These are phyloP conservation scores for Globia sparganii DNA, from an alignment of 2,888 invertebrate species.

Conservation along the genomic window DNA sequence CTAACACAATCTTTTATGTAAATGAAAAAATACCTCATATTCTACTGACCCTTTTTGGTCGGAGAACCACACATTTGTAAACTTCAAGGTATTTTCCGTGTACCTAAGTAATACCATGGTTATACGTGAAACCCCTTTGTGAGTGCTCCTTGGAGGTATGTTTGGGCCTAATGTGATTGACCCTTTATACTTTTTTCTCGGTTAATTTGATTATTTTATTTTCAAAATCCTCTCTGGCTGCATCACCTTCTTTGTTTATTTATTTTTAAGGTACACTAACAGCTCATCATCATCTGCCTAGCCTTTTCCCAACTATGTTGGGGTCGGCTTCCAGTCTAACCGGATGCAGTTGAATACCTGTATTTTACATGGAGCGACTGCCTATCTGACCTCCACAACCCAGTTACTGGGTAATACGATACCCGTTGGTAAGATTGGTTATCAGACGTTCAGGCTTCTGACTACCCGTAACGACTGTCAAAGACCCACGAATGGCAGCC, in stretches of 20 bases:
- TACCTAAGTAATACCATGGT: conserved; percentile 49
- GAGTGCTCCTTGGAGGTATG: conserved; percentile 27
- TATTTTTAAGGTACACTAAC: not conserved
- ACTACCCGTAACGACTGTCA: too few species aligned
- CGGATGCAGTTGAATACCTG: too few species aligned
- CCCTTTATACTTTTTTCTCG: conserved; percentile 37
- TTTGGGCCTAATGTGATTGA: conserved; percentile 57
- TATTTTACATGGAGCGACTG: too few species aligned
- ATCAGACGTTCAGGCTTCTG: too few species aligned
- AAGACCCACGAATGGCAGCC: too few species aligned
- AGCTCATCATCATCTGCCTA: too few species aligned
- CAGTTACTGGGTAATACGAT: too few species aligned
- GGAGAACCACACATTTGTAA: conserved; percentile 29
- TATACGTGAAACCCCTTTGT: conserved; percentile 50
- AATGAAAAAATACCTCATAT: conserved; percentile 32
- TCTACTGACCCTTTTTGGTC: conserved; percentile 10
- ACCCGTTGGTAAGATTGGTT: too few species aligned
- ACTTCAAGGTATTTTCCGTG: conserved; percentile 43
- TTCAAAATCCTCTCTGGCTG: not conserved
- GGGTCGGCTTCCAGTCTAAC: too few species aligned
- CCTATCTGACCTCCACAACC: too few species aligned
- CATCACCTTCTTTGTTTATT: not conserved
- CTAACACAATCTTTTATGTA: conserved; percentile 17
- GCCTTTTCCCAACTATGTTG: too few species aligned
- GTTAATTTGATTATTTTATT: conserved; percentile 57